Evolutionary conservation across 2,888 invertebrate species (phyloP), one percentile per base, ranked within the genome.

Genomic region (Endotricha flammealis): DNA sequence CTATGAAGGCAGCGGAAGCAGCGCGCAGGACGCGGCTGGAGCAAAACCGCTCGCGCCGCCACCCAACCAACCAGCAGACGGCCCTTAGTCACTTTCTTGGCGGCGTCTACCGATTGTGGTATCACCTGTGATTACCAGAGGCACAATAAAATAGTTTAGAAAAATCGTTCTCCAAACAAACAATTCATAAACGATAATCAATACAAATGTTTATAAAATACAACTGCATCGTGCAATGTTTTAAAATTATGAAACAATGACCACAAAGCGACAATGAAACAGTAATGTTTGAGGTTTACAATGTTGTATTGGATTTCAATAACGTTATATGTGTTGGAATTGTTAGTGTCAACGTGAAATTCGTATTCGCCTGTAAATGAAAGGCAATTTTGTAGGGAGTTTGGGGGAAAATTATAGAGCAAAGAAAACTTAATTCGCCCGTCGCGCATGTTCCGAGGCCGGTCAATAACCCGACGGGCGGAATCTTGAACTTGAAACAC

Each of bases 401-500:
- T 44, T 41, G 17, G 40, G 37, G 44, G 32, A 54, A 51, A 56
- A 53, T 46, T 42, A 36, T 48, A 53, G 30, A 42, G 32, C 34
- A 35, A 40, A 41, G 48, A 52, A 60, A 64, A 60, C 52, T 50
- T 54, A 59, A 57, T 54, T 57, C 48, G 39, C 47, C 32, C 37
- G 36, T 57, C 63, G 75, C 73, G 73, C 73, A 75, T 72, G 69
- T 69, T 65, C 67, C 50, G 58, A 46, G 58, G 52, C 60, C 73
- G 78, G 77, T 76, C 80, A 78, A 77, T 79, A 75, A 80, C 73
- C 79, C 57, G 41, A 50, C 57, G 55, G 64, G 60, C 56, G 57
- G 65, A 69, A 67, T 75, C 74, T 77, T 82, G 79, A 81, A 82
- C 82, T 81, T 81, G 79, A 83, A 80, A 76, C 71, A 73, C 58